Evolutionary conservation across 1,140 invertebrate species (phyloP), one percentile per base, ranked within the genome.

Genomic region (Eurosta solidaginis): DNA sequence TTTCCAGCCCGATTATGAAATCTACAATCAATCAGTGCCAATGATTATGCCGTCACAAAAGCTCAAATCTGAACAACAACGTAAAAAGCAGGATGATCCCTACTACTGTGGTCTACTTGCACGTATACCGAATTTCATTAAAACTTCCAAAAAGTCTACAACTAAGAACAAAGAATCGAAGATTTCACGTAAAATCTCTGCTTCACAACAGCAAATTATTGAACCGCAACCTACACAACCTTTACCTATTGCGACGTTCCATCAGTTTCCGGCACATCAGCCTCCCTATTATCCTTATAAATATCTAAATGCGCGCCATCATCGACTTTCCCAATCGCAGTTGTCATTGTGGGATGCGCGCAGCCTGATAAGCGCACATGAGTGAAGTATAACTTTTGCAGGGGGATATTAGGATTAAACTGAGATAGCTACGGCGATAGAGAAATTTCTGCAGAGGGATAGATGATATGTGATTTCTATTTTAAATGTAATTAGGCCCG

Each of bases 41-140:
- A 80, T 86, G 20, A 81, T 83, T 75, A 75, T 81, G 22, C 76
- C 82, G 22, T 82, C 82, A 49, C 87, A 87, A 76, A 87, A 86
- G 68, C 82, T 79, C 75, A 84, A 79, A 45, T 73, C 74, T 27
- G 74, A 78, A 40, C 83, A 82, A 42, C n/a, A 84, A 77, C 84
- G 85, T 20, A 87, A 87, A 47, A 94, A 87, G 74, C 85, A 87
- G 77, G 94, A 95, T 84, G 94, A 96, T 87, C 94, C 94, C 5
- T 95, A 96, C 86, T 96, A 96, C 82, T 95, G 93, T 83, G 94
- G 94, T 17, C 88, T 96, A 50, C 88, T 92, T 83, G 94, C 94
- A 33, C 90, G 94, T 77, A 94, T 96, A 76, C 94, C 94, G 52
- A 96, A 96, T 87, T 96, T 95, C 81, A 93, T 93, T n/a, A 88